phyloP scores from a whole-genome alignment of 2,888 invertebrate genomes.

The Orchestes rusci region DNA sequence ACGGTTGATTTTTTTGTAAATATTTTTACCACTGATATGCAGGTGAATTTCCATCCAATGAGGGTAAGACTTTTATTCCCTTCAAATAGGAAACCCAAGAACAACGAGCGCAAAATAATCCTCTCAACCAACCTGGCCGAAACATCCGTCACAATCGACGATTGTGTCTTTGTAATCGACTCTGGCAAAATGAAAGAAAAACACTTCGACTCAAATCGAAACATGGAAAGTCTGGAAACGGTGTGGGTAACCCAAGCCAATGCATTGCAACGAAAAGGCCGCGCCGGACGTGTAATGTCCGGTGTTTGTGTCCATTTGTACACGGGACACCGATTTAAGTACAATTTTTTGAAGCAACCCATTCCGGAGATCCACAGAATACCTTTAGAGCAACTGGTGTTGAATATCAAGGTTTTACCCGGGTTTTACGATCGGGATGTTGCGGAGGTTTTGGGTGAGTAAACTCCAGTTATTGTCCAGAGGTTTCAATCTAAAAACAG shows the following conservation, averaged over 20 bases:
- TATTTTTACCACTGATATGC: no score
- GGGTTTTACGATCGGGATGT: constrained; percentile 37
- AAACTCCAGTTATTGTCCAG: no score
- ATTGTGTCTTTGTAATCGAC: constrained; percentile 91
- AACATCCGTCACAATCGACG: constrained; percentile 92
- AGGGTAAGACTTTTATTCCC: no score
- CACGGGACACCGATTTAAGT: constrained; percentile 61
- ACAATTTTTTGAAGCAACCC: constrained; percentile 65
- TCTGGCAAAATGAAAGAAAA: constrained; percentile 91
- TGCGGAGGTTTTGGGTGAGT: constrained; percentile 37
- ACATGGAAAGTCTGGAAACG: constrained; percentile 80
- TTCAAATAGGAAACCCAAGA: constrained; percentile 60
- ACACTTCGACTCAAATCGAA: constrained; percentile 70
- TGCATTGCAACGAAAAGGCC: constrained; percentile 80
- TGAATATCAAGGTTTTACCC: constrained; percentile 68
- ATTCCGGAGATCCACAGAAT: constrained; percentile 86
- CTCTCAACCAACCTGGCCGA: constrained; percentile 91
- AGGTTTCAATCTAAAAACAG: no score
- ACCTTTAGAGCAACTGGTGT: constrained; percentile 74
- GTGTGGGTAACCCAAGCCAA: constrained; percentile 90
- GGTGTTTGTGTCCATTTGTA: constrained; percentile 85
- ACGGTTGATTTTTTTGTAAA: no score
- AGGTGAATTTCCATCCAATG: no score
- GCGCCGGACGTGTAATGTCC: constrained; percentile 85
- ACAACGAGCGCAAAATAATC: constrained; percentile 77